Evolutionary conservation across 2,113 vertebrate genomes (phyloP), one percentile per base, ranked within the genome.

Genomic region (Hippocampus abdominalis): DNA sequence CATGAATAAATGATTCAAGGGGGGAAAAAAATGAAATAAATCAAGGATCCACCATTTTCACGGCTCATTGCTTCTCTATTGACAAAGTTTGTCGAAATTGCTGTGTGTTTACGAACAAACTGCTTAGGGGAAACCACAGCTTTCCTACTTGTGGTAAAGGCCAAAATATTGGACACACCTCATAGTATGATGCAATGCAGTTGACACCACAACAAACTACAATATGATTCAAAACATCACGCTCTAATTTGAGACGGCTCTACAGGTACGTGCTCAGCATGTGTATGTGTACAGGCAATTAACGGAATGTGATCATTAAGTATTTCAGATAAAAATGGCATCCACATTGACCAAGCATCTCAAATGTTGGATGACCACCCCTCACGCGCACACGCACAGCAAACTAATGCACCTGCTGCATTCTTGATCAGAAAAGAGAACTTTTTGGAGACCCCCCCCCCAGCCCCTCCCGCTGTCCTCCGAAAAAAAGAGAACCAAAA

Each of bases 341-440:
- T 13, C 27, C 27, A 8, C 15, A 23, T 72, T 32, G 27, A 25
- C 8, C 64, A 66, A 56, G 20, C 51, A 46, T 72, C 12, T 29
- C 0, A 36, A 16, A 51, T 27, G 69, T 36, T 68, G 53, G 23
- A 6, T 72, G 63, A 70, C 69, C 71, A 59, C 40, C 13, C 18
- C 54, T n/a, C 61, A 40, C 18, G 2, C 61, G n/a, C n/a, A 23
- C 51, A 54, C 21, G 20, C 21, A 54, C 51, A 3, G 4, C 70
- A 63, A 60, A 70, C 57, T 70, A 70, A 1, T 86, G 85, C 82
- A 89, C 87, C 84, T 86, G 86, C 73, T 80, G 74, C 73, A 57
- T 25, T 46, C 39, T 65, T 53, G 69, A 70, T 62, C 67, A 62
- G 8, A 73, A 71, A 72, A 57, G 42, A 11, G 51, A 18, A 20